These are phyloP conservation scores for Clivina fossor DNA, from an alignment of 2,888 invertebrate genomes.

Conservation along the genomic window DNA sequence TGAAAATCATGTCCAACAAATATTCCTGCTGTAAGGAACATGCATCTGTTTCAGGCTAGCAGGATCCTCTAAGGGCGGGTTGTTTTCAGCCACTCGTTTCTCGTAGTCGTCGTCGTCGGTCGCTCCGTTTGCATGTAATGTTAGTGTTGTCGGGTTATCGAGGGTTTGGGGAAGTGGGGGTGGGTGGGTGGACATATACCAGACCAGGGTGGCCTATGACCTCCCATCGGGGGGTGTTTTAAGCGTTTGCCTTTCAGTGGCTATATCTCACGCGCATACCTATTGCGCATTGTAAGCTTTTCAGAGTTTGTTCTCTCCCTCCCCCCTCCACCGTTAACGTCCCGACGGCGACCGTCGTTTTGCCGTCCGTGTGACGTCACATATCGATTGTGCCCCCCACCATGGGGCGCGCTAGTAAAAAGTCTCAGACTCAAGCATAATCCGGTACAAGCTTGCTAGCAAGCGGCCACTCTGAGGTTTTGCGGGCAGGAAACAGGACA, in stretches of 20 bases:
- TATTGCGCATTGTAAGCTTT: slow-evolving; percentile 35
- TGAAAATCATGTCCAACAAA: no score
- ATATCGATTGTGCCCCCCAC: slow-evolving; percentile 34
- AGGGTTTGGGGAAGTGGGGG: not conserved
- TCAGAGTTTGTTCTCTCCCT: no score
- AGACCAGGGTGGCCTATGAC: no score
- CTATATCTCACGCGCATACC: slow-evolving; percentile 24
- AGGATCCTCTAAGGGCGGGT: no score
- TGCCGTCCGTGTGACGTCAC: slow-evolving; percentile 33
- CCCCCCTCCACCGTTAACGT: no score
- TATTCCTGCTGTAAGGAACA: no score
- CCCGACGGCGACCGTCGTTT: no score
- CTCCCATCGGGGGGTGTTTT: slow-evolving; percentile 5
- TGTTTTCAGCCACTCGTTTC: no score
- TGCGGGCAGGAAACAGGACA: slow-evolving; percentile 11
- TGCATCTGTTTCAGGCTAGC: no score
- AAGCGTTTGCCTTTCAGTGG: slow-evolving; percentile 25
- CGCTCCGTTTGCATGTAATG: no score
- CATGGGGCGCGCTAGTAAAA: slow-evolving; percentile 28
- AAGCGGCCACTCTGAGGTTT: slow-evolving; percentile 27
- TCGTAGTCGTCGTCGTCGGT: no score
- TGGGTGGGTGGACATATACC: not conserved
- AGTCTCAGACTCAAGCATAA: slow-evolving; percentile 32
- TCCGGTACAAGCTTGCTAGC: slow-evolving; percentile 11
- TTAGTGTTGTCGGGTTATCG: not conserved